Evolutionary conservation across 2,797 vertebrate genomes (phyloP), one percentile per base, ranked within the genome.

Genomic region (Acestrorhynchus altus): DNA sequence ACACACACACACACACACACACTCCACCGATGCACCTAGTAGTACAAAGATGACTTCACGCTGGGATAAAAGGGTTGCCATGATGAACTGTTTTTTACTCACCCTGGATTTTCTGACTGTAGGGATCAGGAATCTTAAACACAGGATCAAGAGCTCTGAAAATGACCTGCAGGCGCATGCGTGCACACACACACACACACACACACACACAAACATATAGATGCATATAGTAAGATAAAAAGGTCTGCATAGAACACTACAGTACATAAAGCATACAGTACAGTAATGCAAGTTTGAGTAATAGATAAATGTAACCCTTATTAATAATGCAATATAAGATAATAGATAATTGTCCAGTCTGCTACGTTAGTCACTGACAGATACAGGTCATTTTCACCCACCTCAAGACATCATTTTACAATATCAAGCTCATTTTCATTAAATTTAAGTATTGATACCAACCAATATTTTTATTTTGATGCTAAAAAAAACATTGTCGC

Each of bases 101-200:
- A 94, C 93, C 93, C 83, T 94, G 92, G 76, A 93, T 94, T 67
- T 84, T 86, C 64, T 83, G 74, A 40, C 91, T 94, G 84, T 94
- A 94, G 5, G 93, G 93, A 74, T 94, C 92, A 0, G 90, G 87
- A 40, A 94, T 93, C 67, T 87, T 49, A 72, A 93, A 94, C 18
- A 83, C 88, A 0, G 93, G 93, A 65, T 93, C 92, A 88, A 94
- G 74, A 22, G 90, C 92, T 35, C 91, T 86, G 40, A 92, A 92
- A 77, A 94, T 94, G 10, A 93, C 90, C 93, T 94, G 46, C 1
- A 67, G 1, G 22, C 13, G 69, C 28, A 65, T 13, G 72, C 10
- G 66, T 6, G 71, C 10, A 67, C 74, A 47, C 39, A 74, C 54
- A 54, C 44, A 78, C 1, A 64, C 47, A 54, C 42, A 76, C 1